Evolutionary conservation across 2,113 vertebrate genomes (phyloP).

Genomic region (Camelus dromedarius): DNA sequence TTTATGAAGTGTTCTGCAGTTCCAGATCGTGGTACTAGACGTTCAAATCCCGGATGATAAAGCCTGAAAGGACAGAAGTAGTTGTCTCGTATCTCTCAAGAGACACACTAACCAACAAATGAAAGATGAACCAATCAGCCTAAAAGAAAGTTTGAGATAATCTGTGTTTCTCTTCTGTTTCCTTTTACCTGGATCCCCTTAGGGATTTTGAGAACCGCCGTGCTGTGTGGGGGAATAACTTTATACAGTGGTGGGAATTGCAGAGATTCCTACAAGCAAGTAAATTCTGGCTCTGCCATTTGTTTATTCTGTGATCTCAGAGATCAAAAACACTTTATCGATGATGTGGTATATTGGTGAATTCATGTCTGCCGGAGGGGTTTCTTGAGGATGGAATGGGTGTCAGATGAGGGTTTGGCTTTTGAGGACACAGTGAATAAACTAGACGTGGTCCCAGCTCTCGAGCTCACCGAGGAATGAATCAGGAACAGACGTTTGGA

Average conservation of each 20-base stretch:
- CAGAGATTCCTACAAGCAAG: neutral
- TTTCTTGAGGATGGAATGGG: accelerated
- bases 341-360: neutral
- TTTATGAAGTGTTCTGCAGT: neutral
- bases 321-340: accelerated
- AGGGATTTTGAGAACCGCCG: neutral
- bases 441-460: accelerated
- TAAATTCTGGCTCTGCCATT: no score
- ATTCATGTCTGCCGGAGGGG: accelerated
- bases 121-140: neutral
- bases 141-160: neutral
- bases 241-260: neutral
- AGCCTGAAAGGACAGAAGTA: neutral
- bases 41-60: neutral
- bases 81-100: neutral
- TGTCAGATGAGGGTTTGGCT: no score
- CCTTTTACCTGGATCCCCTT: neutral
- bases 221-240: neutral
- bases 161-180: neutral
- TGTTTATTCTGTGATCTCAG: accelerated
- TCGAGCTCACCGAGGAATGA: accelerated
- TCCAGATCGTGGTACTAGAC: accelerated
- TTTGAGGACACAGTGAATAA: neutral
- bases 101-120: neutral
- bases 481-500: neutral